A percentile compares a stretch with the other conserved stretches of the same genome.
Conservation (phyloP, 2,113 vertebrate species). For the Eidolon helvum region DNA sequence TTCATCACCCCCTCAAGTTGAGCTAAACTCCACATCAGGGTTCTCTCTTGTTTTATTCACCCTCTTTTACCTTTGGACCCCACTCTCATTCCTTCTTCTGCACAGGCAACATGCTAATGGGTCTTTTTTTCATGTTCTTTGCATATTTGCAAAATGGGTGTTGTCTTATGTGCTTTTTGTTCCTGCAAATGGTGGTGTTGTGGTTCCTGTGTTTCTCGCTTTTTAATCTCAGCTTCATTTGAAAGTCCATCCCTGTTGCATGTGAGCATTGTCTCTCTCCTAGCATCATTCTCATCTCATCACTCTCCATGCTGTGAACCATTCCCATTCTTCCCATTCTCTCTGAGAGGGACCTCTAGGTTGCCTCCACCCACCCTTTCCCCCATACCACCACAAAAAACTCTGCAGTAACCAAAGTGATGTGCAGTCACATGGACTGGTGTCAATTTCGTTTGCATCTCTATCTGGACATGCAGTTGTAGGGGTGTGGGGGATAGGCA, state of each 20-base stretch:
- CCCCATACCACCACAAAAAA: not conserved
- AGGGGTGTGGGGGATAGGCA: too few species aligned
- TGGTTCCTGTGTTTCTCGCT: not conserved
- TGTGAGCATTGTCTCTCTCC: not conserved
- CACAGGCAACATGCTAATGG: not conserved
- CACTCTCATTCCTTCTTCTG: not conserved
- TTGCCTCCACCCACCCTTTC: not conserved
- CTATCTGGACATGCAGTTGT: not conserved
- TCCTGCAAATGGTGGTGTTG: not conserved
- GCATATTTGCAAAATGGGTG: not conserved
- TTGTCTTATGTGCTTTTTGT: not conserved
- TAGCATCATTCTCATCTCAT: too few species aligned
- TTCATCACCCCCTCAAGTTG: not conserved
- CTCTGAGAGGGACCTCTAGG: not conserved
- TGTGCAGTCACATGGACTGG: accelerated
- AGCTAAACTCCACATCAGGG: not conserved
- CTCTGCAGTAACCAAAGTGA: not conserved
- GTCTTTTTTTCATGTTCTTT: not conserved
- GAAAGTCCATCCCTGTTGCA: not conserved
- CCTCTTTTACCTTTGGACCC: not conserved
- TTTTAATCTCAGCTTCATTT: not conserved
- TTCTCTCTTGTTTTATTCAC: not conserved
- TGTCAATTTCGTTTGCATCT: not conserved
- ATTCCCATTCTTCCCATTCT: not conserved
- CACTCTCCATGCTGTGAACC: not conserved